A percentile compares a stretch with the other conserved stretches of the same genome.
These are phyloP conservation scores for Trematocara unimaculatum DNA, from an alignment of 2,113 vertebrate genomes.

Conservation along the genomic window DNA sequence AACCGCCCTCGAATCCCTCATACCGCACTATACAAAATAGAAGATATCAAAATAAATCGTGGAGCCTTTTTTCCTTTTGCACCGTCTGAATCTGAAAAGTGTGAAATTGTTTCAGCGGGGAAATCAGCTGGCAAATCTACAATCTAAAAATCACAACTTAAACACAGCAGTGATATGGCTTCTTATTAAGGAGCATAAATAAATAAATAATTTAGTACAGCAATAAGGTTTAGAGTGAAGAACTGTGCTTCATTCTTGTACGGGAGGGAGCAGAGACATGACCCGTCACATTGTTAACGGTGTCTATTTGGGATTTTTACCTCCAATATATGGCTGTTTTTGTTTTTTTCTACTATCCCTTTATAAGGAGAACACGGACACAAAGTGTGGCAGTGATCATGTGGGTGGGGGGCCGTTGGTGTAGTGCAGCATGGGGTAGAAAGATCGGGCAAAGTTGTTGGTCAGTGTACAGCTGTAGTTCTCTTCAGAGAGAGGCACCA, in stretches of 20 bases:
- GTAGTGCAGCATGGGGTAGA: slow-evolving; percentile 92
- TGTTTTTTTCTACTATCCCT: background rate
- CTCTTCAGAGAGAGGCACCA: slow-evolving; percentile 79
- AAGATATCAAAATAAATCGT: slow-evolving; percentile 13
- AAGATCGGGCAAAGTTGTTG: slow-evolving; percentile 92
- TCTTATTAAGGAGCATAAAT: slow-evolving; percentile 5
- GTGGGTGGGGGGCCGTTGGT: slow-evolving; percentile 91
- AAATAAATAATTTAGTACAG: slow-evolving; percentile 46
- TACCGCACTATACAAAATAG: background rate
- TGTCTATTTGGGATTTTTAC: background rate
- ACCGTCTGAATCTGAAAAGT: background rate
- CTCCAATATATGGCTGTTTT: background rate
- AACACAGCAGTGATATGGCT: slow-evolving; percentile 36
- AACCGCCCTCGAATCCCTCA: background rate
- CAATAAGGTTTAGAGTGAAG: background rate
- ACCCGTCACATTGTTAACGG: background rate
- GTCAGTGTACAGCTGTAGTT: slow-evolving; percentile 84
- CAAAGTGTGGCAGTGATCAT: slow-evolving; percentile 17
- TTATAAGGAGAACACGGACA: background rate
- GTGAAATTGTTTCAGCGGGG: background rate
- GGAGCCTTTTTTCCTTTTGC: background rate
- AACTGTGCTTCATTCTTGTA: background rate
- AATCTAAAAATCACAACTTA: background rate
- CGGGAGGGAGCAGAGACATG: slow-evolving; percentile 57
- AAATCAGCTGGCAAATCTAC: background rate